phyloP scores from a whole-genome alignment of 2,113 vertebrate genomes.

The Rattus rattus region DNA sequence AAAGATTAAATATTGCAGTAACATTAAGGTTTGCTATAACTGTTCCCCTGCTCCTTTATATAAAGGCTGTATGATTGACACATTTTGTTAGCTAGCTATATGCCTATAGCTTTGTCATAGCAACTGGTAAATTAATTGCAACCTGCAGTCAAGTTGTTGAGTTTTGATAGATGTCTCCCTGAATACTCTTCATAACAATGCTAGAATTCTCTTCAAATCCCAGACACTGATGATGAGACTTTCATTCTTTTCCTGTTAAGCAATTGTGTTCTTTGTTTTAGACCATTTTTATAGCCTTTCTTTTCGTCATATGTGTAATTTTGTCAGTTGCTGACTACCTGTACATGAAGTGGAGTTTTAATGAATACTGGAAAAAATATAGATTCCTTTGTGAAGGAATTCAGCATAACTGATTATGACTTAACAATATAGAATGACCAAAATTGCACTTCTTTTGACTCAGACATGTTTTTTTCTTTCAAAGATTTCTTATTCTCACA shows the following conservation, averaged over 20 bases:
- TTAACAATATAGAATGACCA: not conserved
- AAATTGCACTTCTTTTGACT: not conserved
- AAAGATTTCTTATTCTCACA: not conserved
- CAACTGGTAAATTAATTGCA: constrained; percentile 80
- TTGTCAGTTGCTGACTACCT: constrained; percentile 20
- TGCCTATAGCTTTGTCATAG: constrained; percentile 61
- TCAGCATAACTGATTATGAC: not conserved
- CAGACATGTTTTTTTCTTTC: not conserved
- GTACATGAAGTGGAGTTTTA: not conserved
- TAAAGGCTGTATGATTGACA: constrained; percentile 72
- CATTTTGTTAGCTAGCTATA: constrained; percentile 75
- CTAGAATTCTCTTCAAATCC: not conserved
- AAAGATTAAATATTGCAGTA: constrained; percentile 66
- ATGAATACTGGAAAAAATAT: not conserved
- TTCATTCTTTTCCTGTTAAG: constrained; percentile 52
- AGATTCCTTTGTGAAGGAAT: not conserved
- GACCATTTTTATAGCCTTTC: not conserved
- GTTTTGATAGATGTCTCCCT: constrained; percentile 65
- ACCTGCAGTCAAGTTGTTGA: constrained; percentile 57
- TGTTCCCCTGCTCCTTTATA: constrained; percentile 60
- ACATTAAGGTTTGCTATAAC: constrained; percentile 67
- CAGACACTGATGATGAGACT: constrained; percentile 21
- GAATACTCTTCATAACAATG: constrained; percentile 50
- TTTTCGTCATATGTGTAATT: not conserved
- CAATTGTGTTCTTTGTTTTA: not conserved